Evolutionary conservation across 2,888 invertebrate genomes (phyloP), one percentile per base, ranked within the genome.

Genomic region (Koerneria pararmatus): DNA sequence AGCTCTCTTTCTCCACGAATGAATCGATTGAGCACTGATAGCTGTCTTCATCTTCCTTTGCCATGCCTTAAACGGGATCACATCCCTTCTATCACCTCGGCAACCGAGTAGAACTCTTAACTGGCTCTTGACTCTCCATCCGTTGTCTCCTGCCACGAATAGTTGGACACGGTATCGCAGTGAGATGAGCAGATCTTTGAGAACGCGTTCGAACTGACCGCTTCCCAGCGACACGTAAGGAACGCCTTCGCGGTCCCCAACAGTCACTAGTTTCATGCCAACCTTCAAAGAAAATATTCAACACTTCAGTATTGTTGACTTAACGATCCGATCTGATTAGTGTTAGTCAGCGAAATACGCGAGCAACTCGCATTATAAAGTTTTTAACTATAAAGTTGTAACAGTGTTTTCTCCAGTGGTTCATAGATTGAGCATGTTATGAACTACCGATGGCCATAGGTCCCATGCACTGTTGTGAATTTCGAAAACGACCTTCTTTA

Each of bases 161-260:
- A 80, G 67, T 46, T 78, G 79, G 0, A 80, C 77, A 24, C 73
- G 41, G 34, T 68, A 67, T 27, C 72, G 68, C 29, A 64, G 62
- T 34, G 67, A 57, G 8, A 73, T 56, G 2, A 73, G 32, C 1
- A 73, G 57, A 27, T 72, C 77, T 19, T 54, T 53, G 34, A 63
- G 35, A 1, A 63, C 63, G 37, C 63, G 11, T 29, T 63, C 63
- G 41, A 54, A 63, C 31, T 63, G 63, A 6, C 63, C 63, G 27
- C 53, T 32, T 37, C 63, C 63, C 29, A 63, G 5, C 1, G 63
- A 54, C 27, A 63, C 54, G 22, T 63, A 63, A 34, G 63, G 29
- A 6, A 63, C 31, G 15, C 41, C n/a, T n/a, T n/a, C n/a, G n/a
- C n/a, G n/a, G n/a, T n/a, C n/a, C 6, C 41, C 3, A 54, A 46